A percentile compares a stretch with the other conserved stretches of the same genome.
These are phyloP conservation scores for Cladopsammia gracilis DNA, from an alignment of 64 coral and sea anemone species.

Conservation along the genomic window DNA sequence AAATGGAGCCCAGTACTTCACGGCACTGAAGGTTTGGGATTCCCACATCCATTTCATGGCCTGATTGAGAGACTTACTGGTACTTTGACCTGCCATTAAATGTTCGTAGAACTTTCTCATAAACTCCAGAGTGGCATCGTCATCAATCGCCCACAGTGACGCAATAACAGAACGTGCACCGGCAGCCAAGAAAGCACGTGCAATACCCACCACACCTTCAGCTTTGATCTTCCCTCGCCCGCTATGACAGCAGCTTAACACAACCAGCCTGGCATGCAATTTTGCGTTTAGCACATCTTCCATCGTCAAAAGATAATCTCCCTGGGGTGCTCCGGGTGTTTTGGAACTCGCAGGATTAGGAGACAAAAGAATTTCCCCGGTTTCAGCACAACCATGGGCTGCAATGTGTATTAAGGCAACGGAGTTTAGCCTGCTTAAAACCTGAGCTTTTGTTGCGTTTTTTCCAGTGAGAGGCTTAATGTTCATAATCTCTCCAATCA, in stretches of 20 bases:
- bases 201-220: constrained; percentile 29
- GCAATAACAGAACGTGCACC: constrained; percentile 32
- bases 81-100: not conserved
- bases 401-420: no score
- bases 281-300: not conserved
- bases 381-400: no score
- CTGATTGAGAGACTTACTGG: not conserved
- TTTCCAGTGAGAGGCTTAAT: not conserved
- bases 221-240: constrained; percentile 21
- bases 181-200: not conserved
- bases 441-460: not conserved
- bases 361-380: not conserved
- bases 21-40: no score
- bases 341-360: not conserved
- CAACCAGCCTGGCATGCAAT: not conserved
- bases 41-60: no score
- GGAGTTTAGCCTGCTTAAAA: no score
- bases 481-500: not conserved
- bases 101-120: constrained; percentile 38
- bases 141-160: constrained; percentile 21
- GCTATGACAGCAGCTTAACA: constrained; percentile 27
- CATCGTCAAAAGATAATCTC: not conserved
- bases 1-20: no score
- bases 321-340: not conserved
- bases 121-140: constrained; percentile 10